Percentiles rank a stretch among this genome's conserved stretches.
Conservation (phyloP, 2,113 vertebrate species). For the Phrynosoma platyrhinos region DNA sequence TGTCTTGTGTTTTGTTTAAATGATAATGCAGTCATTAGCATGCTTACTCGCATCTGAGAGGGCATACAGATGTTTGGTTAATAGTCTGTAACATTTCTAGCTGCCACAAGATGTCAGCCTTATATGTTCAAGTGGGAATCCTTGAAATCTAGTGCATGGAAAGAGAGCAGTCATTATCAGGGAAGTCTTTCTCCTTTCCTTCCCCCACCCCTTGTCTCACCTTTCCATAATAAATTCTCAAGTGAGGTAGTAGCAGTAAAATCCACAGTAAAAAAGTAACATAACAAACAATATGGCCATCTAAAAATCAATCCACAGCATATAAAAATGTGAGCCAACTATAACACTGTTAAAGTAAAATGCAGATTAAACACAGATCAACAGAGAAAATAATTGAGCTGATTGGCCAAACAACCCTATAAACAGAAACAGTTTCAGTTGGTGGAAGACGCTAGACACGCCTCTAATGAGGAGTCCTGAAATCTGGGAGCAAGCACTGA, state of each 20-base stretch:
- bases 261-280: neutral
- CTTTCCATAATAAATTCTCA: neutral
- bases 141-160: neutral
- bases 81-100: slow-evolving; percentile 30
- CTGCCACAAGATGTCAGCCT: slow-evolving; percentile 78
- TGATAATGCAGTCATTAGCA: slow-evolving; percentile 49
- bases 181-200: neutral
- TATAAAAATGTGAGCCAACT: neutral
- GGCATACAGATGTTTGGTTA: slow-evolving; percentile 14
- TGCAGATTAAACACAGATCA: neutral
- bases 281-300: neutral
- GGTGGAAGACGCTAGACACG: too few species aligned
- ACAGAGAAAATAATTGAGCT: neutral
- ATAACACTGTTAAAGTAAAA: neutral
- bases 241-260: neutral
- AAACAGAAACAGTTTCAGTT: neutral
- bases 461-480: too few species aligned
- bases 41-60: neutral
- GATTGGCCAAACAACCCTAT: neutral
- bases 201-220: neutral
- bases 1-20: slow-evolving; percentile 53
- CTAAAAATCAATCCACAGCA: neutral
- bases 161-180: neutral
- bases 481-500: neutral
- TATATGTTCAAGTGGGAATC: slow-evolving; percentile 51